These are phyloP conservation scores for Enteromius viviparus DNA, from an alignment of 2,797 vertebrate species.

Conservation along the genomic window DNA sequence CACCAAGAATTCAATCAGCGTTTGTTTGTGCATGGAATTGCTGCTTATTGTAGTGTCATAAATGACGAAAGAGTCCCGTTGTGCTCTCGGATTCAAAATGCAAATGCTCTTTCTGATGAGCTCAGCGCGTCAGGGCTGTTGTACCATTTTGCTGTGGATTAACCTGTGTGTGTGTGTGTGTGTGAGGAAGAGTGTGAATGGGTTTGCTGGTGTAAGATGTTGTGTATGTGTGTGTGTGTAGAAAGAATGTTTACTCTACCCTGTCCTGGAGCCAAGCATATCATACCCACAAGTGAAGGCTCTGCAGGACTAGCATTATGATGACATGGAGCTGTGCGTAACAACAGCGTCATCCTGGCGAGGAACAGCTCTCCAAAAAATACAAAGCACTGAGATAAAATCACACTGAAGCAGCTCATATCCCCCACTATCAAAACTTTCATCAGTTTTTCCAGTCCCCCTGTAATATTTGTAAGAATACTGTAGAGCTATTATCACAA, in stretches of 20 bases:
- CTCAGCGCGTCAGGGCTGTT: slow-evolving; percentile 33
- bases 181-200: slow-evolving; percentile 17
- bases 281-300: slow-evolving; percentile 29
- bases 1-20: slow-evolving; percentile 35
- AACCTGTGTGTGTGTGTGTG: slow-evolving; percentile 16
- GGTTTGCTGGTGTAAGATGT: neutral
- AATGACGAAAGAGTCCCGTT: slow-evolving; percentile 46
- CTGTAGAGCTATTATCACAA: neutral
- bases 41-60: slow-evolving; percentile 44
- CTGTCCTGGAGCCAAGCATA: slow-evolving; percentile 35
- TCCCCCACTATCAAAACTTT: slow-evolving; percentile 19
- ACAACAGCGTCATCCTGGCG: slow-evolving; percentile 32
- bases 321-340: slow-evolving; percentile 43
- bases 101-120: slow-evolving; percentile 34
- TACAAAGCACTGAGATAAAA: slow-evolving; percentile 32
- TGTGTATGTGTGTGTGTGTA: neutral
- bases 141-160: slow-evolving; percentile 22
- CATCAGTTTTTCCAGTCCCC: slow-evolving; percentile 2
- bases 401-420: slow-evolving; percentile 25
- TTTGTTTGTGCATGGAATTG: slow-evolving; percentile 45
- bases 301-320: slow-evolving; percentile 39
- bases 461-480: slow-evolving; percentile 4
- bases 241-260: slow-evolving; percentile 24
- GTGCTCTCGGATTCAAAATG: slow-evolving; percentile 40
- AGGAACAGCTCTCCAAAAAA: slow-evolving; percentile 31